These are phyloP conservation scores for Drosophila maculinotata DNA, from an alignment of 2,888 invertebrate species.

Conservation along the genomic window DNA sequence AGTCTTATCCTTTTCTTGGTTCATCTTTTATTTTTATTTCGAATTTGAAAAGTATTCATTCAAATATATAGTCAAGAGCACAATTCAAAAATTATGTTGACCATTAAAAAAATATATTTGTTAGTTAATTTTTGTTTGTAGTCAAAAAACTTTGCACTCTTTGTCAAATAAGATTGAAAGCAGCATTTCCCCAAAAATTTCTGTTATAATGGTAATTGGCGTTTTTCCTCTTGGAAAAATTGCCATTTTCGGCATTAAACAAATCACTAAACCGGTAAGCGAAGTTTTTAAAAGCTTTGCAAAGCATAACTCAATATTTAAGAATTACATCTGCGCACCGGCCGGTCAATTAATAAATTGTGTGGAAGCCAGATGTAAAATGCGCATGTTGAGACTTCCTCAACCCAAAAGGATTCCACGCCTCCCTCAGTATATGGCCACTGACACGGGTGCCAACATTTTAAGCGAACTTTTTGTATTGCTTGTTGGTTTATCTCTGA, in stretches of 20 bases:
- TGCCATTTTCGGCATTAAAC: constrained; percentile 39
- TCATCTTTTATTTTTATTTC: too few relatives aligned
- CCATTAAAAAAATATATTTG: too few relatives aligned
- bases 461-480: constrained; percentile 49
- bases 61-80: too few relatives aligned
- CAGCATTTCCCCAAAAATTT: constrained; percentile 13
- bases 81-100: too few relatives aligned
- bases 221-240: constrained; percentile 50
- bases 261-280: constrained; percentile 43
- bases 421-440: constrained; percentile 38
- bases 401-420: constrained; percentile 53
- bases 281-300: constrained; percentile 29
- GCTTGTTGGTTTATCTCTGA: constrained; percentile 13
- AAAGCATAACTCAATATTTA: constrained; percentile 34
- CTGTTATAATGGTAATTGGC: constrained; percentile 40
- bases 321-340: constrained; percentile 39
- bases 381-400: constrained; percentile 41
- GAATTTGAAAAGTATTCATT: too few relatives aligned
- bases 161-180: constrained; percentile 21
- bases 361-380: constrained; percentile 49
- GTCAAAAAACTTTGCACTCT: not conserved
- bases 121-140: too few relatives aligned
- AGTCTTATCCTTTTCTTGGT: too few relatives aligned
- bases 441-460: constrained; percentile 43
- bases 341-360: constrained; percentile 55